A percentile compares a stretch with the other conserved stretches of the same genome.
Evolutionary conservation across 1,140 invertebrate species (phyloP).

Genomic region (Pachypsylla venusta): DNA sequence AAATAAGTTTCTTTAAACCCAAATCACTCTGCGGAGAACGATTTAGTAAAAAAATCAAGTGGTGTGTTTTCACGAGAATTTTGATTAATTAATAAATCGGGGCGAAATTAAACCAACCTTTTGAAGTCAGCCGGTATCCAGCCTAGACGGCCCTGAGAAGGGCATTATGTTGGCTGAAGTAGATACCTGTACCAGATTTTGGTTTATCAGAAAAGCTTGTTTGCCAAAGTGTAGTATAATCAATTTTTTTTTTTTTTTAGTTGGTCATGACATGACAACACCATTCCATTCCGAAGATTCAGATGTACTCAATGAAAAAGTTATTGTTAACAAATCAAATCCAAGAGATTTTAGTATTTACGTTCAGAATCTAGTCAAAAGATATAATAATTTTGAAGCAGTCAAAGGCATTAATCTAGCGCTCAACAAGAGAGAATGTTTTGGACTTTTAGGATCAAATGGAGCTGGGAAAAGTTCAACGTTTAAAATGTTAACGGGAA

Average conservation of each 20-base stretch:
- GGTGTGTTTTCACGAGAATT: too few species aligned
- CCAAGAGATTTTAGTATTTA: background rate
- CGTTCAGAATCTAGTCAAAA: background rate
- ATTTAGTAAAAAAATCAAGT: too few species aligned
- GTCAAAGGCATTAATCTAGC: slow-evolving; percentile 17
- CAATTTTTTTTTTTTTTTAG: background rate
- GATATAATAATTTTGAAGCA: slow-evolving; percentile 10
- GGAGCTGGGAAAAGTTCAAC: slow-evolving; percentile 70
- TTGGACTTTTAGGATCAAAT: slow-evolving; percentile 75
- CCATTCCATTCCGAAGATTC: background rate
- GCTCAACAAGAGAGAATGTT: slow-evolving; percentile 50
- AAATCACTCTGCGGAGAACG: too few species aligned
- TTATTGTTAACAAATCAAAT: background rate
- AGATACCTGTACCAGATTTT: too few species aligned
- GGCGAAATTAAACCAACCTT: too few species aligned
- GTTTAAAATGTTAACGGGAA: slow-evolving; percentile 76
- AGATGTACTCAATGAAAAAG: background rate
- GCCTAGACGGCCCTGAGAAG: too few species aligned
- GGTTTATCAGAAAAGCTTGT: too few species aligned
- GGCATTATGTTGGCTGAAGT: too few species aligned
- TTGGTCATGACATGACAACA: background rate
- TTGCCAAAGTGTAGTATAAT: too few species aligned
- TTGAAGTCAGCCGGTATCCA: too few species aligned
- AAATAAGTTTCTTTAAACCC: too few species aligned
- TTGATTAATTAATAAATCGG: too few species aligned